Percentiles rank a stretch among this genome's conserved stretches.
Conservation (phyloP, 2,888 invertebrate genomes). For the Meiosimyza platycephala region DNA sequence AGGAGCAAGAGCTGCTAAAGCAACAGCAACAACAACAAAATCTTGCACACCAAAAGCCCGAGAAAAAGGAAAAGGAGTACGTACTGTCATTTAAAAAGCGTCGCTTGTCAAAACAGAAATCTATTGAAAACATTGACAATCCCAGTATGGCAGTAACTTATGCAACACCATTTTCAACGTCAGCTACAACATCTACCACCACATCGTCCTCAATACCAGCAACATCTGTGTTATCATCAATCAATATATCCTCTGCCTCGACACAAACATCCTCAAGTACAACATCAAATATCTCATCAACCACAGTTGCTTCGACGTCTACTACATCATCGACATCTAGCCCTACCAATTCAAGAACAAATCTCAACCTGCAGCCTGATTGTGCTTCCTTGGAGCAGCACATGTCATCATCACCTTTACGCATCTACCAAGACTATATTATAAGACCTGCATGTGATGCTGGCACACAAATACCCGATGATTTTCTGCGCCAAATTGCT, state of each 20-base stretch:
- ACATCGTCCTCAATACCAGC: slow-evolving; percentile 3
- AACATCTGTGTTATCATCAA: slow-evolving; percentile 2
- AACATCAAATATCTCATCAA: slow-evolving; percentile 40
- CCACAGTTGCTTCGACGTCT: slow-evolving; percentile 43
- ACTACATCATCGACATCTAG: slow-evolving; percentile 37
- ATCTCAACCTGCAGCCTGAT: slow-evolving; percentile 47
- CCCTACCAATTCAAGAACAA: slow-evolving; percentile 45
- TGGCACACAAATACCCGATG: slow-evolving; percentile 54
- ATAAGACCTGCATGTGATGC: slow-evolving; percentile 53
- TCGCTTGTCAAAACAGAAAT: slow-evolving; percentile 65
- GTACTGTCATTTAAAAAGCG: slow-evolving; percentile 65
- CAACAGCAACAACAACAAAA: slow-evolving; percentile 46
- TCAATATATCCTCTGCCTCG: slow-evolving; percentile 41
- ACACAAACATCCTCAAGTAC: slow-evolving; percentile 42
- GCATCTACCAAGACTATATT: slow-evolving; percentile 63
- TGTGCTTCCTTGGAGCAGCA: slow-evolving; percentile 50
- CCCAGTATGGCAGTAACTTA: slow-evolving; percentile 25
- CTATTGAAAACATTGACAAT: slow-evolving; percentile 62
- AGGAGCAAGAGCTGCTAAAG: slow-evolving; percentile 52
- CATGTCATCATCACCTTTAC: slow-evolving; percentile 56
- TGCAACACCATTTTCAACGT: slow-evolving; percentile 27
- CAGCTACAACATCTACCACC: slow-evolving; percentile 31
- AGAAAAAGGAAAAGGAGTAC: slow-evolving; percentile 61
- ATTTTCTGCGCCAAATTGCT: slow-evolving; percentile 63
- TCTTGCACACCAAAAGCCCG: slow-evolving; percentile 33